Base-by-base conservation (phyloP, 2,888 invertebrate genomes). In the Noctuana brunneofusca region DNA sequence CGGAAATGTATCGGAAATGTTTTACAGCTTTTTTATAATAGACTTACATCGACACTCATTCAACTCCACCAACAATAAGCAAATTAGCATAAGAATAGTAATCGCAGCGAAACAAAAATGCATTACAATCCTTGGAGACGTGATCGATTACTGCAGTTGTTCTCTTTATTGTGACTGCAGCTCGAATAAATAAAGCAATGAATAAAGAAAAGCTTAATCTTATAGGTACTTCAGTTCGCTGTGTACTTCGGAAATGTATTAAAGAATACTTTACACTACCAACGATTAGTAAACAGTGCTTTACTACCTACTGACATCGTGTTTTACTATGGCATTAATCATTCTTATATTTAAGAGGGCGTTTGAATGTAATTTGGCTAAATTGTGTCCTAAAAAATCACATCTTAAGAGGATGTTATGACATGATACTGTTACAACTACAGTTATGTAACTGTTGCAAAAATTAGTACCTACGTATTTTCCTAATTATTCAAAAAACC, bases 121-220 rank as follows among this genome's bases (percentile, higher is more conserved):
- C 46, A 27, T 32, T 2, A 16, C 59, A 53, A 53, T 59, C 32
- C 52, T 46, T 53, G 20, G 50, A 43, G 27, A 53, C 20, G 50
- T 59, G 59, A 53, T 59, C 59, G 52, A 59, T 59, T 59, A 53
- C 43, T 53, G 53, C 52, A 53, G 52, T 32, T 32, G 32, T 53
- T 53, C 52, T 20, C 52, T 53, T 53, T 52, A 53, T 46, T 32
- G 43, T 53, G 59, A 46, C 20, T 59, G 59, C 59, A 53, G n/a
- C 20, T 16, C 22, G 59, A 59, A 59, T 59, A 59, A 59, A 59
- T 53, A 59, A 46, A 22, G 22, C 32, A 30, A 53, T 46, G 52
- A 59, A 58, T 52, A 27, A 58, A 58, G 35, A 35, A 58, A 59
- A 53, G 46, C 32, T 53, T 59, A 52, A 59, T 59, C 52, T 59